phyloP scores from a whole-genome alignment of 37 sponge, comb jelly and placozoan species.

The Beroe forskalii region DNA sequence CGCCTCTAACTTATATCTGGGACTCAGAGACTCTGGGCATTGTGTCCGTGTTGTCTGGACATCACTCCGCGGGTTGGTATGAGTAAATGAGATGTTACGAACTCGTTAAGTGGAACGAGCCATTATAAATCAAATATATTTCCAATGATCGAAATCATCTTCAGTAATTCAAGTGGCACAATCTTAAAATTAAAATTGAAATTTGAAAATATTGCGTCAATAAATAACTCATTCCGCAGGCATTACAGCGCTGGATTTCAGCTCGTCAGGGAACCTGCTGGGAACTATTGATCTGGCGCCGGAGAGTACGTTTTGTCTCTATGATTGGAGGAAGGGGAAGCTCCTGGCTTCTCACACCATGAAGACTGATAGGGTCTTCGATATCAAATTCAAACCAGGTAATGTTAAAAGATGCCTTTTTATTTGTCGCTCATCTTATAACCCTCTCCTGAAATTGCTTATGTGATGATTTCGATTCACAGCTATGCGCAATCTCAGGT shows the following conservation, averaged over 20 bases:
- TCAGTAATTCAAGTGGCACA: not conserved
- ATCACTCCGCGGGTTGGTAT: no score
- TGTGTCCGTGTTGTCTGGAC: conserved; percentile 80
- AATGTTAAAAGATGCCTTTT: no score
- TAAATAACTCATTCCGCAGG: no score
- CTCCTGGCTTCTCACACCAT: conserved; percentile 59
- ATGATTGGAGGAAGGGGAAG: conserved; percentile 68
- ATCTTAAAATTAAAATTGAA: not conserved
- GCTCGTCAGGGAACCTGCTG: conserved; percentile 78
- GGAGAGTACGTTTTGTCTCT: conserved; percentile 26
- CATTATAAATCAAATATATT: no score
- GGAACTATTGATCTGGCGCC: conserved; percentile 55
- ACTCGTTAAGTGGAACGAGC: no score
- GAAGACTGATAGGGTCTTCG: conserved; percentile 73
- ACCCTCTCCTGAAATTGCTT: no score
- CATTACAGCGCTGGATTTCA: conserved; percentile 79
- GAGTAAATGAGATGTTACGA: no score
- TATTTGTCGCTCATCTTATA: no score
- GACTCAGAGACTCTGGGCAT: conserved; percentile 78
- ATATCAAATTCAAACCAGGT: conserved; percentile 82
- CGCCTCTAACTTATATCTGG: conserved; percentile 91
- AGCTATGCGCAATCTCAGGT: no score
- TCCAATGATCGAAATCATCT: no score
- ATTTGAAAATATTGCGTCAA: conserved; percentile 65
- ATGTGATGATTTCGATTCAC: no score